Evolutionary conservation across 2,113 vertebrate species (phyloP).

Genomic region (Oceanites oceanicus): DNA sequence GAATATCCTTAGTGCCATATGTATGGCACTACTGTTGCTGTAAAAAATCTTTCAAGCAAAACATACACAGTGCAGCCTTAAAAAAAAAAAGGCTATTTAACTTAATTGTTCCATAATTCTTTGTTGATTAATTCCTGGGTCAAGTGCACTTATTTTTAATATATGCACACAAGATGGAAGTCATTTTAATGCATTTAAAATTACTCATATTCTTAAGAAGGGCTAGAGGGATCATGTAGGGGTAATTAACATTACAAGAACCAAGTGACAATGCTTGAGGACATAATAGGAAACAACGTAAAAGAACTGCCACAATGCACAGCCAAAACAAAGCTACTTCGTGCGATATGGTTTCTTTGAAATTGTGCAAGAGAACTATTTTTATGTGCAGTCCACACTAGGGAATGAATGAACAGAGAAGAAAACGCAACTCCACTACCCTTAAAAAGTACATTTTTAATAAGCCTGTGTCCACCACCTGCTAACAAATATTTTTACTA

Average conservation of each 20-base stretch:
- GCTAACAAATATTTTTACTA: background rate
- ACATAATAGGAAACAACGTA: background rate
- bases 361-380: background rate
- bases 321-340: background rate
- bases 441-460: background rate
- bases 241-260: constrained; percentile 2
- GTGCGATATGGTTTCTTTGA: background rate
- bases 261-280: background rate
- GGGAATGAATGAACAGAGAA: background rate
- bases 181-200: background rate
- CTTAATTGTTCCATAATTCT: background rate
- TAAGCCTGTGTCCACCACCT: background rate
- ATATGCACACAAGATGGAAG: background rate
- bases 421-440: background rate
- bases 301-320: background rate
- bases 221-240: background rate
- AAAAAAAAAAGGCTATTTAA: background rate
- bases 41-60: background rate
- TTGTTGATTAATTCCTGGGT: constrained; percentile 10
- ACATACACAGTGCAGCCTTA: background rate
- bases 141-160: constrained; percentile 37
- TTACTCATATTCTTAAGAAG: background rate
- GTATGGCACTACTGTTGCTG: background rate
- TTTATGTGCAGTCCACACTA: background rate
- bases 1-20: background rate